Evolutionary conservation across 1,140 invertebrate genomes (phyloP), one percentile per base, ranked within the genome.

Genomic region (Drosophila virilis): DNA sequence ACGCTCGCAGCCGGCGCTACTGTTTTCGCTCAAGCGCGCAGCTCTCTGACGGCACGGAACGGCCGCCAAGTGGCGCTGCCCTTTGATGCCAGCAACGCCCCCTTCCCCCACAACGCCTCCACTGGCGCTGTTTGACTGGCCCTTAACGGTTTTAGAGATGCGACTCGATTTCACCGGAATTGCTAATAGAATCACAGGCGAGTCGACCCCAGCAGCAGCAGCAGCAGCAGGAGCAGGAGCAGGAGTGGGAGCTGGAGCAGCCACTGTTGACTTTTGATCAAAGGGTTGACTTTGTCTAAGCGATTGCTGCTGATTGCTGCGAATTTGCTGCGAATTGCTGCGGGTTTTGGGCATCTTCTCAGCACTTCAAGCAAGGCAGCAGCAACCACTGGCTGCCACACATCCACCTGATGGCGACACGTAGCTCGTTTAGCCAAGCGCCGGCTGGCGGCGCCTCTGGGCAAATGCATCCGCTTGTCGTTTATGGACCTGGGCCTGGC

Each of bases 231-330:
- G 2, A 10, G 9, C 43, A 8, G 46, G 17, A 13, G 12, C 48
- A n/a, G 8, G 50, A 22, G 6, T 1, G 17, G 17, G 17, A 17
- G 10, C 5, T 1, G 17, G 17, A 17, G 10, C 5, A 13, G 46
- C 17, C 45, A 37, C 43, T 51, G 59, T 67, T 61, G 62, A 77
- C 64, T 65, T 78, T 74, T 83, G 77, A 86, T 86, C 83, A 86
- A 86, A 86, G 83, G 76, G 76, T 89, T 79, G 76, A 86, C 83
- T 88, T 88, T 86, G 83, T 86, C 83, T 73, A 83, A 83, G 76
- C 68, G 65, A 62, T 45, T 77, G 57, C 51, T 51, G 59, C 46
- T 42, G 57, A 76, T 61, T 62, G 78, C 65, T 64, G 71, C 52
- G 12, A 28, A 42, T 57, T 8, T 54, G 46, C 17, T 51, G 38